Conservation (phyloP, 1,140 invertebrate species). For the Gonatopus flavifemur region DNA sequence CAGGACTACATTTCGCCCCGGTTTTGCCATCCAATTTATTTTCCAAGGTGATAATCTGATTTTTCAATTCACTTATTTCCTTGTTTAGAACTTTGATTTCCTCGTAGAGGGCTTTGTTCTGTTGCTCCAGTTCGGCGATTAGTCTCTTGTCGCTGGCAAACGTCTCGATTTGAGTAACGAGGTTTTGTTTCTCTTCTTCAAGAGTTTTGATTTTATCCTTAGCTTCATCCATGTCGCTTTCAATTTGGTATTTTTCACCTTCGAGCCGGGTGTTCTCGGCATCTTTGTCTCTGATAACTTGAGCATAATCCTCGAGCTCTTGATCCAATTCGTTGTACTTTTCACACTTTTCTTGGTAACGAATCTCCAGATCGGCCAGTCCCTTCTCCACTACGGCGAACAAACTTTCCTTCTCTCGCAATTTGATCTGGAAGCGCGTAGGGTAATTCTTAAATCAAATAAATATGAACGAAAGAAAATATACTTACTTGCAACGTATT, state of each 20-base stretch:
- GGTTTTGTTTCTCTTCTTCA: constrained; percentile 9
- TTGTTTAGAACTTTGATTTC: neutral
- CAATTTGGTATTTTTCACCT: constrained; percentile 13
- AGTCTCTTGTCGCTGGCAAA: neutral
- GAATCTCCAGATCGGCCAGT: neutral
- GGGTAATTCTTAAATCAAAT: too few relatives aligned
- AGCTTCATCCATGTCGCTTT: constrained; percentile 15
- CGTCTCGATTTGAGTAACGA: too few relatives aligned
- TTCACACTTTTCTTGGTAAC: constrained; percentile 15
- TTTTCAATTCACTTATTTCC: constrained; percentile 7
- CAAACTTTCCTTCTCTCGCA: constrained; percentile 32
- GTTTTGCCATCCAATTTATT: constrained; percentile 1
- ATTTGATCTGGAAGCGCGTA: too few relatives aligned
- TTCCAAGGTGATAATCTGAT: constrained; percentile 2
- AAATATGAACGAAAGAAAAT: too few relatives aligned
- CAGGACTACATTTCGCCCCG: constrained; percentile 33
- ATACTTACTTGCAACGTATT: constrained; percentile 29
- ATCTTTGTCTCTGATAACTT: constrained; percentile 19
- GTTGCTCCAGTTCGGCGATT: neutral
- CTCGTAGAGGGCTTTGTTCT: neutral
- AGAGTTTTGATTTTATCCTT: constrained; percentile 20
- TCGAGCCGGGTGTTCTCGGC: constrained; percentile 12
- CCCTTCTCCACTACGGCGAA: constrained; percentile 20
- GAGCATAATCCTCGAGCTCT: constrained; percentile 38
- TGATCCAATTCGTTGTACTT: constrained; percentile 36